phyloP scores from a whole-genome alignment of 2,797 vertebrate genomes.

The Pteropus rufus region DNA sequence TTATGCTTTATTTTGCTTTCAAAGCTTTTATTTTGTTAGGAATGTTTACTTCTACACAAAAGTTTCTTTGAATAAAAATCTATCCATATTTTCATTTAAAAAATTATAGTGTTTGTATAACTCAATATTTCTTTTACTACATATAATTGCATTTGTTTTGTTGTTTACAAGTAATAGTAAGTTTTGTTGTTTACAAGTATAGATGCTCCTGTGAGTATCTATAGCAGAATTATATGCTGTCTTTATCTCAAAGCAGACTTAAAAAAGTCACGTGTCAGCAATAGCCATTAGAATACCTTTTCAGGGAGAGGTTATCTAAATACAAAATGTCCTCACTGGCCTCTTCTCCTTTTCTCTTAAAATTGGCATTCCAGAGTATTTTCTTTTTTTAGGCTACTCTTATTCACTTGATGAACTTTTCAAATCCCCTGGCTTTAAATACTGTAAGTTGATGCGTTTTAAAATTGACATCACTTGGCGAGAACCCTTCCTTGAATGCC shows the following conservation, averaged over 20 bases:
- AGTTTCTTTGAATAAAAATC: neutral
- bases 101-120: neutral
- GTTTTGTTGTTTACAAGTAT: neutral
- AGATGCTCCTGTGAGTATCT: neutral
- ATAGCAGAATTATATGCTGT: neutral
- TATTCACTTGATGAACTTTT: neutral
- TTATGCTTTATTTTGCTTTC: neutral
- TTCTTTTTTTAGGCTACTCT: neutral
- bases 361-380: neutral
- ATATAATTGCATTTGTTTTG: neutral
- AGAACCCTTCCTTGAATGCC: neutral
- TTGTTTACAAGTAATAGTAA: neutral
- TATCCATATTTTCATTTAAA: neutral
- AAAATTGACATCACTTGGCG: neutral
- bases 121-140: neutral
- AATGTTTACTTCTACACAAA: neutral
- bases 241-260: neutral
- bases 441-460: neutral
- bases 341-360: neutral
- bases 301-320: neutral
- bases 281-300: neutral
- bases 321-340: neutral
- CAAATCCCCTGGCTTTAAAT: neutral
- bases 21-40: slow-evolving; percentile 36
- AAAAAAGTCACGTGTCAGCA: neutral